Evolutionary conservation across 1,140 invertebrate genomes (phyloP).

Genomic region (Metopolophium dirhodum): DNA sequence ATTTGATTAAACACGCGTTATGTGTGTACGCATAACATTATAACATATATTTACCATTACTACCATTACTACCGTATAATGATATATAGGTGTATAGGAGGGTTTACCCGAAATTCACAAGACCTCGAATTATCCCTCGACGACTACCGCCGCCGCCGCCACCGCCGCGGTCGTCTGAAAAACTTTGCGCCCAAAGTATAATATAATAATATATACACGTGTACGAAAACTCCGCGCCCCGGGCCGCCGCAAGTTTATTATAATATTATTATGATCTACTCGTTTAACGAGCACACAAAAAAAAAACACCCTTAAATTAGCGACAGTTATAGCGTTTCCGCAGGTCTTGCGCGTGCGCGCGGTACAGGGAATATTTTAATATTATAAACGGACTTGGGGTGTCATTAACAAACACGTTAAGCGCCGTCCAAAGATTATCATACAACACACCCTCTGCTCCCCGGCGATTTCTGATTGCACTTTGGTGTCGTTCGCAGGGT

Average conservation of each 20-base stretch:
- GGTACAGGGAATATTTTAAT: not conserved
- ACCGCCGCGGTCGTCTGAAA: not conserved
- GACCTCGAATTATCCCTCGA: not conserved
- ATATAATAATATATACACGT: not conserved
- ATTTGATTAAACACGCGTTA: not conserved
- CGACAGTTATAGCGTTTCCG: conserved; percentile 12
- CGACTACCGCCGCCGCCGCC: not conserved
- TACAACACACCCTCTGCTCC: not conserved
- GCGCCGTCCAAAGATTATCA: not conserved
- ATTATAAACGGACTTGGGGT: not conserved
- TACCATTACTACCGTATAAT: not conserved
- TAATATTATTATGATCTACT: conserved; percentile 21
- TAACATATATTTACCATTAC: not conserved
- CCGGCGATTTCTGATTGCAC: not conserved
- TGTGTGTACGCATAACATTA: not conserved
- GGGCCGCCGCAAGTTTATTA: not conserved
- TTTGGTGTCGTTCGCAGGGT: too few species aligned
- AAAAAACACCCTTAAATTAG: conserved; percentile 41
- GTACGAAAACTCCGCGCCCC: not conserved
- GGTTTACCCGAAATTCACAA: not conserved
- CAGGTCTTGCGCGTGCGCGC: not conserved
- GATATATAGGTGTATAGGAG: not conserved
- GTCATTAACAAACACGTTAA: conserved; percentile 33
- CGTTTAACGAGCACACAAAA: conserved; percentile 1
- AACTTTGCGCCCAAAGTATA: not conserved